Percentiles rank a stretch among this genome's conserved stretches.
Conservation (phyloP, 1,140 invertebrate species). For the Meteorus sp. region DNA sequence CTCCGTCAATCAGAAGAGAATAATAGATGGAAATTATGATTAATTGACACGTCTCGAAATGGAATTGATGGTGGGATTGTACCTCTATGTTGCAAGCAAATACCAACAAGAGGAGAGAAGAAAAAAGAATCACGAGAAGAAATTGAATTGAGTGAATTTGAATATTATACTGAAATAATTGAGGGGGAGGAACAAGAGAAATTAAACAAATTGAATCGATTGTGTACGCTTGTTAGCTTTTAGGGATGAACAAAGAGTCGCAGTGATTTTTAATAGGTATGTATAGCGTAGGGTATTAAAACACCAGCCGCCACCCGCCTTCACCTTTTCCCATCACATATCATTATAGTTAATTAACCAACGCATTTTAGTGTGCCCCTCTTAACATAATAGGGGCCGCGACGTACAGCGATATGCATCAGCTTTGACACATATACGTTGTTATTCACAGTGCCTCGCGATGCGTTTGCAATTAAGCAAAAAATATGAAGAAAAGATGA, state of each 20-base stretch:
- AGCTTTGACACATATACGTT: conserved; percentile 17
- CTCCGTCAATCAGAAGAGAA: no score
- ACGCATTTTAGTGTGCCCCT: conserved; percentile 5
- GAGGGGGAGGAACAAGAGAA: neutral
- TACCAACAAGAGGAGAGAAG: no score
- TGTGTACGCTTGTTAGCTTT: conserved; percentile 18
- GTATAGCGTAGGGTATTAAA: neutral
- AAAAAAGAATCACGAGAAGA: no score
- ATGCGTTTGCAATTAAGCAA: neutral
- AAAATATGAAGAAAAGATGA: neutral
- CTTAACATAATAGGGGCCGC: conserved; percentile 1
- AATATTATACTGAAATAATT: neutral
- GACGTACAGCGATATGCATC: conserved; percentile 10
- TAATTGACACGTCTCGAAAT: no score
- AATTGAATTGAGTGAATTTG: neutral
- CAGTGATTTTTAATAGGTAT: neutral
- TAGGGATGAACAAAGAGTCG: neutral
- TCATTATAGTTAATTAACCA: no score
- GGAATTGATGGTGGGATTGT: no score
- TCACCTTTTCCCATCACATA: no score
- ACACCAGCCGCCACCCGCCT: neutral
- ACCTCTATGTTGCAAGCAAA: no score
- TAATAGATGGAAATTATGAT: no score
- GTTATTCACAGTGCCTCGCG: conserved; percentile 5
- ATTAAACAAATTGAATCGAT: conserved; percentile 4